A percentile compares a stretch with the other conserved stretches of the same genome.
phyloP scores from a whole-genome alignment of 1,140 invertebrate species.

The Apis cerana region DNA sequence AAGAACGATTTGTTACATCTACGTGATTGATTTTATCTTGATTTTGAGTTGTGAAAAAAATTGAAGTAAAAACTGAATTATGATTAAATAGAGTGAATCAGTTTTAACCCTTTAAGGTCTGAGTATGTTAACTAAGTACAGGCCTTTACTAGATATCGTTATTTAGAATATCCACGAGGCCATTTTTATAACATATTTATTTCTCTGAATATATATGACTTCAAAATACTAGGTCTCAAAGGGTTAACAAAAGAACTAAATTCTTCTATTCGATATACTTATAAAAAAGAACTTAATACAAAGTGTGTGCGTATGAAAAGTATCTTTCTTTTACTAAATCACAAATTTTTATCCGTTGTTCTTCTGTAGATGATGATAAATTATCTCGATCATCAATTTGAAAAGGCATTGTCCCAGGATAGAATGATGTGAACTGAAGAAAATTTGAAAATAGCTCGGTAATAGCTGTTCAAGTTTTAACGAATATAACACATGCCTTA shows the following conservation, averaged over 20 bases:
- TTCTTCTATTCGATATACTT: not conserved
- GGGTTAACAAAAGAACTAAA: not conserved
- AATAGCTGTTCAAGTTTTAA: constrained; percentile 15
- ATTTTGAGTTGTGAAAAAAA: not conserved
- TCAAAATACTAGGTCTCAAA: not conserved
- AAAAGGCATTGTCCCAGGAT: constrained; percentile 20
- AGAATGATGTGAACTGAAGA: not conserved
- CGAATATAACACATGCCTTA: constrained; percentile 64
- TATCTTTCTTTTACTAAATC: not conserved
- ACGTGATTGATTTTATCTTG: not conserved
- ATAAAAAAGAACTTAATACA: not conserved
- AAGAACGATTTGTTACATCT: not conserved
- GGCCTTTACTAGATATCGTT: not conserved
- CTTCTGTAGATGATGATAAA: not conserved
- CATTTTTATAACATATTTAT: not conserved
- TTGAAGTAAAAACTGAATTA: not conserved
- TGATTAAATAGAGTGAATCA: not conserved
- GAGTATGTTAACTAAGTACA: not conserved
- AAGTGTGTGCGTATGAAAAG: not conserved
- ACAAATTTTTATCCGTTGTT: not conserved
- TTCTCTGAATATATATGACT: not conserved
- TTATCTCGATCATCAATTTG: not conserved
- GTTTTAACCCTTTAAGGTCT: not conserved
- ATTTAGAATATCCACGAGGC: not conserved
- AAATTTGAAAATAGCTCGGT: constrained; percentile 4